These are phyloP conservation scores for Patiria pectinifera DNA, from an alignment of 53 echinoderm and acorn worm genomes.

Conservation along the genomic window DNA sequence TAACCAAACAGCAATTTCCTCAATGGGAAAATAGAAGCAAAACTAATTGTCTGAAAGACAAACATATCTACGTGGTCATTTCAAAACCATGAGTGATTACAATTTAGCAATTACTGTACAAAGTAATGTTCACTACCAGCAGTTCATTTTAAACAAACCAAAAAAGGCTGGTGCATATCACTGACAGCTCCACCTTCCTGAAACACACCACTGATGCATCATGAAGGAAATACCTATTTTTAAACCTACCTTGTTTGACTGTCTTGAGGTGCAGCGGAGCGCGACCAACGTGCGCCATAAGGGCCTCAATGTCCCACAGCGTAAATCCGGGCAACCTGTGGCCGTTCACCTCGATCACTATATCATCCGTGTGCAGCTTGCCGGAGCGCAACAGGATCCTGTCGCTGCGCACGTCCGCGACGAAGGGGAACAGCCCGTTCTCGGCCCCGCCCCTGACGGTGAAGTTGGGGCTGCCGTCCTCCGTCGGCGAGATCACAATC, in stretches of 20 bases:
- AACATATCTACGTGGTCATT: not conserved
- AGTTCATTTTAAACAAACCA: not conserved
- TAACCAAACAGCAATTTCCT: not conserved
- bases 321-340: constrained; percentile 91
- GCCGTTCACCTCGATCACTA: constrained; percentile 86
- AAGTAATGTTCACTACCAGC: not conserved
- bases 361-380: constrained; percentile 91
- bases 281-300: constrained; percentile 73
- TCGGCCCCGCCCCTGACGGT: constrained; percentile 93
- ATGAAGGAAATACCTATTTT: not conserved
- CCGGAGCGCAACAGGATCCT: constrained; percentile 81
- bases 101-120: not conserved
- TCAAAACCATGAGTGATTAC: not conserved
- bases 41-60: not conserved
- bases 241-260: constrained; percentile 87
- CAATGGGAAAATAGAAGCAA: not conserved
- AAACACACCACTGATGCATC: not conserved
- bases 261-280: constrained; percentile 81
- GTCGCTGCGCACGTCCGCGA: constrained; percentile 81
- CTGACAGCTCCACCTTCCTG: not conserved
- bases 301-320: constrained; percentile 94
- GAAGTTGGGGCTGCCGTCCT: constrained; percentile 80
- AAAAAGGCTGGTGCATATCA: too few relatives aligned
- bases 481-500: constrained; percentile 70
- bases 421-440: constrained; percentile 88